Conservation (phyloP, 1,140 invertebrate genomes). For the Trachymyrmex septentrionalis region DNA sequence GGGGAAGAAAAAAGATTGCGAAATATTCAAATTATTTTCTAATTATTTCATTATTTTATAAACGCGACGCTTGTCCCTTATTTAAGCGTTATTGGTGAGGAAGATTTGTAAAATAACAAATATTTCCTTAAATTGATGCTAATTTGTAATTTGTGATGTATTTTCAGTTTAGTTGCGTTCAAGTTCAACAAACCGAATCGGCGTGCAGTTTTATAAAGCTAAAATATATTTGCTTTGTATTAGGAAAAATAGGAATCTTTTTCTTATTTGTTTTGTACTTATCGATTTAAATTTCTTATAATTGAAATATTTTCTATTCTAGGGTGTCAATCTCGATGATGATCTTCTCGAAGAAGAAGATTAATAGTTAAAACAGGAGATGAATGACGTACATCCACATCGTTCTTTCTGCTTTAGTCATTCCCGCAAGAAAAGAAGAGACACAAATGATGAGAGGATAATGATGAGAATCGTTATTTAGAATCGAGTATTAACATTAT, state of each 20-base stretch:
- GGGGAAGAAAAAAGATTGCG: neutral
- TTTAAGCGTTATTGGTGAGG: neutral
- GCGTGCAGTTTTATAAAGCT: too few species aligned
- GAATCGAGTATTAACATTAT: constrained; percentile 66
- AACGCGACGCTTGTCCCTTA: neutral
- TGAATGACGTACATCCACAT: constrained; percentile 28
- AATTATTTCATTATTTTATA: constrained; percentile 3
- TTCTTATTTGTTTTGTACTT: too few species aligned
- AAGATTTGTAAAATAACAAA: neutral
- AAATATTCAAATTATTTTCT: neutral
- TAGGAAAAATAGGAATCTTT: too few species aligned
- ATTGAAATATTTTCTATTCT: constrained; percentile 71
- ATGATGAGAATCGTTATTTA: constrained; percentile 60
- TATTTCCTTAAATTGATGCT: constrained; percentile 25
- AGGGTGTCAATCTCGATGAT: constrained; percentile 90
- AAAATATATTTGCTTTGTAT: too few species aligned
- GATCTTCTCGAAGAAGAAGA: constrained; percentile 88
- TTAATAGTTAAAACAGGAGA: constrained; percentile 63
- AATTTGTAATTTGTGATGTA: too few species aligned
- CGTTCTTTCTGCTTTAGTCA: constrained; percentile 71
- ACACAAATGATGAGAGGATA: too few species aligned
- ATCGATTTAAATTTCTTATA: too few species aligned
- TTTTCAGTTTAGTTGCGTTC: too few species aligned
- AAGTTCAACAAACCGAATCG: too few species aligned
- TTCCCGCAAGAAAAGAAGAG: constrained; percentile 66